Evolutionary conservation across 2,888 invertebrate genomes (phyloP), one percentile per base, ranked within the genome.

Genomic region (Rhingia campestris): DNA sequence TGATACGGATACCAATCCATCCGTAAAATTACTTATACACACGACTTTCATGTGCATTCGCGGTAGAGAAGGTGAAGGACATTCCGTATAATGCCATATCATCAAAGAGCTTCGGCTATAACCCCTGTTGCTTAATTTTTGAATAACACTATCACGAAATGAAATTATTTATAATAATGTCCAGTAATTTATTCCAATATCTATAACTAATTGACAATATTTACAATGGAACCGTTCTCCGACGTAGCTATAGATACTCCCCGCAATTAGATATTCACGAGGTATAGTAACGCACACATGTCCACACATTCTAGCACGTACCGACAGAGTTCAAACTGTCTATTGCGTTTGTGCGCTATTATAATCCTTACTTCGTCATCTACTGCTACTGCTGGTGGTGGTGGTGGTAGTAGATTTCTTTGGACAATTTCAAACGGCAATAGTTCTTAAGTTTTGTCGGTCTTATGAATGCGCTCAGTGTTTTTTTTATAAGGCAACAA

Each of bases 251-350:
- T 22, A 4, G 14, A 4, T 43, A 12, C 59, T 33, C 33, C 35
- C 72, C 35, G 45, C 47, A 56, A 73, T 73, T 73, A 54, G 39
- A 73, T 64, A 73, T 73, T 73, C 73, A 73, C 10, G 4, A 10
- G 58, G 49, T 39, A 37, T 51, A 10, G 9, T 49, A 9, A 33
- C 7, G 49, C 51, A 32, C 33, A 58, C 51, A 59, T 58, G 58
- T 49, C 43, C 69, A 51, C 32, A 22, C 80, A 81, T 81, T 74
- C 74, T 64, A 45, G 45, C 80, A 81, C 80, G 80, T 81, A 74
- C 61, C 45, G 63, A 49, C 58, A 69, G 74, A 69, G 80, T 81
- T 81, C 74, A 81, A 74, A 43, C 80, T 74, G 69, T 81, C 80
- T 69, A 64, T 80, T 63, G 69, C 53, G 47, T 14, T 54, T 67